Conservation (phyloP, 1,140 invertebrate species). For the Helicoverpa zea region DNA sequence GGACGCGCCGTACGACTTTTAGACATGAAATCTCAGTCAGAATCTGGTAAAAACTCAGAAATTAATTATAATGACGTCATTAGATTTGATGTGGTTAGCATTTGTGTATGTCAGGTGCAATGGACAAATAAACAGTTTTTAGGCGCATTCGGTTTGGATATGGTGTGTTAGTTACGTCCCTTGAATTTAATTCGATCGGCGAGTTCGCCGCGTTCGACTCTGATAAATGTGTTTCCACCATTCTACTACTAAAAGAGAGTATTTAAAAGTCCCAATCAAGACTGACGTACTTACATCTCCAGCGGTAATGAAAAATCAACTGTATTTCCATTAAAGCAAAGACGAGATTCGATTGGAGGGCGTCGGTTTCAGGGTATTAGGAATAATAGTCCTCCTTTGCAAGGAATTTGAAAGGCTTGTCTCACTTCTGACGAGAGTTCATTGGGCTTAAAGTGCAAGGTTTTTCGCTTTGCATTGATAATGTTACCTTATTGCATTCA, state of each 20-base stretch:
- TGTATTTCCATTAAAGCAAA: neutral
- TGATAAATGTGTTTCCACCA: no score
- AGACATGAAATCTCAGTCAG: no score
- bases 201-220: no score
- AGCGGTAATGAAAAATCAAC: neutral
- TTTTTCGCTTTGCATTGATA: conserved; percentile 33
- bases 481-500: conserved; percentile 25
- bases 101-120: no score
- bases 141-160: no score
- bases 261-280: neutral
- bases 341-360: neutral
- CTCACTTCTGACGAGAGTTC: conserved; percentile 26
- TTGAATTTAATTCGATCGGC: no score
- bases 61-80: no score
- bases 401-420: conserved; percentile 40
- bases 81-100: no score
- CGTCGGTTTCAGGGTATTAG: neutral
- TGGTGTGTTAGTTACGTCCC: no score
- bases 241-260: conserved; percentile 5
- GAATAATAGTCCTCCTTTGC: conserved; percentile 7
- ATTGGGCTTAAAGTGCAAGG: conserved; percentile 35
- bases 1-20: no score
- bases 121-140: no score
- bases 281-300: neutral
- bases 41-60: no score